Evolutionary conservation across 2,888 invertebrate genomes (phyloP), one percentile per base, ranked within the genome.

Genomic region (Scaptomyza caliginosa): DNA sequence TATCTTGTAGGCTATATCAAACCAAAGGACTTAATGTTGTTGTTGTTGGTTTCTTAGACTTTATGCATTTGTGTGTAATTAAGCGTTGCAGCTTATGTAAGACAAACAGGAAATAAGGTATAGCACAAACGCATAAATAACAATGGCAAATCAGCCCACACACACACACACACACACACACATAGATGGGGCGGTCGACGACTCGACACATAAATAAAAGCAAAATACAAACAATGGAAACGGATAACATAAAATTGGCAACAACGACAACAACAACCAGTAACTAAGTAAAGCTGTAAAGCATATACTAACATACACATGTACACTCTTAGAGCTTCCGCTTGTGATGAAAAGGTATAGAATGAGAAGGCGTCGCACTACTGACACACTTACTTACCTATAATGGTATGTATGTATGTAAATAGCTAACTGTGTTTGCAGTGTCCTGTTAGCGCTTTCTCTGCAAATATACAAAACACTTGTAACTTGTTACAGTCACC

Each of bases 181-280:
- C 40, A 24, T n/a, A 16, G 43, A 38, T 46, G 32, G 34, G 24
- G 16, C 11, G 39, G 34, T 46, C 26, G 45, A 63, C 50, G 39
- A 45, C 26, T 60, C 51, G 65, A 52, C 68, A 79, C 80, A 79
- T 85, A 85, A 81, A 84, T 85, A 75, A 80, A 76, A 67, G 71
- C 69, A 71, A 34, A 34, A 62, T 63, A 54, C 86, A 84, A 84
- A 84, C 80, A 86, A 86, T 83, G 86, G 64, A 80, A 84, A 67
- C 86, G 82, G 86, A 83, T 86, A 83, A 84, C 77, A 83, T 77
- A 84, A 83, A 86, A 83, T 86, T 77, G 83, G 80, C 86, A 86
- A 74, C 86, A 83, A 77, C 86, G 80, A 86, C 68, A 57, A 51
- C 45, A 34, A 56, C 52, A 48, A 40, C 45, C 34, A 64, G 45